phyloP scores from a whole-genome alignment of 53 echinoderm and acorn worm genomes.

The Pentamera pediparva region DNA sequence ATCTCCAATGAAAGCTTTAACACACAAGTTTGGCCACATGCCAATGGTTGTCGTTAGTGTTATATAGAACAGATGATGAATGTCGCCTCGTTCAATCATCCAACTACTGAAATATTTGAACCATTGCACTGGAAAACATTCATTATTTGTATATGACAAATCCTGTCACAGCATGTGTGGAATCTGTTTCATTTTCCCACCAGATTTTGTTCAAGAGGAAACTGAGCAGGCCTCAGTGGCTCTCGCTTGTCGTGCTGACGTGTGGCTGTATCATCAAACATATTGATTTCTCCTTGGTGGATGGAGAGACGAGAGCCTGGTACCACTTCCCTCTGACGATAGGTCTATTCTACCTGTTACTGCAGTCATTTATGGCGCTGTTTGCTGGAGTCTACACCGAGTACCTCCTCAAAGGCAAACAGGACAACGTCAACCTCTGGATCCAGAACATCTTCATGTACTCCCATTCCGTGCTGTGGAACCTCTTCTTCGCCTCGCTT shows the following conservation, averaged over 20 bases:
- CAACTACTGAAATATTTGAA: too few relatives aligned
- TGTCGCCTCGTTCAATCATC: too few relatives aligned
- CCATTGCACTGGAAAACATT: too few relatives aligned
- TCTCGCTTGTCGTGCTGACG: constrained; percentile 69
- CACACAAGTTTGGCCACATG: too few relatives aligned
- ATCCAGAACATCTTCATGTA: constrained; percentile 94
- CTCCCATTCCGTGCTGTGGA: constrained; percentile 51
- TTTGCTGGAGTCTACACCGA: constrained; percentile 95
- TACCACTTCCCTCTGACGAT: background rate
- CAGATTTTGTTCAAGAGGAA: constrained; percentile 63
- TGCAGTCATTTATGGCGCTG: constrained; percentile 41
- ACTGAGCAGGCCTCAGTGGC: constrained; percentile 70
- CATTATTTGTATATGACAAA: background rate
- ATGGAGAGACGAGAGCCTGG: background rate
- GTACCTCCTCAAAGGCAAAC: constrained; percentile 60
- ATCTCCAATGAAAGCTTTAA: too few relatives aligned
- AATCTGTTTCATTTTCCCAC: background rate
- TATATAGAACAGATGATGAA: too few relatives aligned
- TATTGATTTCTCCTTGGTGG: constrained; percentile 25
- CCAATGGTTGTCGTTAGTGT: too few relatives aligned
- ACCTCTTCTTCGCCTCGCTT: background rate
- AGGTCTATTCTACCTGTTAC: constrained; percentile 49
- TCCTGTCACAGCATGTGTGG: background rate
- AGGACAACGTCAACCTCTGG: constrained; percentile 64
- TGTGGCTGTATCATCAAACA: constrained; percentile 75